Percentiles rank a stretch among this genome's conserved stretches.
phyloP scores from a whole-genome alignment of 2,113 vertebrate species.

The Saimiri boliviensis region DNA sequence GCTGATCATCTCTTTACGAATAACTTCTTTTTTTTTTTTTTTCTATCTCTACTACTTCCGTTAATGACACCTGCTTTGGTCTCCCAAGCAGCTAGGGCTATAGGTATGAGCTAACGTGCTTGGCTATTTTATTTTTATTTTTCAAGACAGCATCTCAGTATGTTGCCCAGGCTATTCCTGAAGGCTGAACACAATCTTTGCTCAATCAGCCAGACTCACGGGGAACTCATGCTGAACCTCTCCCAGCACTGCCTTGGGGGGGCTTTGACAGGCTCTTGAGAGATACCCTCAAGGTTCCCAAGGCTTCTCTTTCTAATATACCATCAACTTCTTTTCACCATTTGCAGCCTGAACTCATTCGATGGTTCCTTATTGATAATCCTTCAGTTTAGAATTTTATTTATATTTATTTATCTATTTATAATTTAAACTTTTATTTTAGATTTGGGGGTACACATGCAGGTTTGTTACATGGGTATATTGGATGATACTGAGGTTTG shows the following conservation, averaged over 20 bases:
- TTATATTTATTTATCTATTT: background rate
- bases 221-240: rapidly evolving
- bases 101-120: too few species aligned
- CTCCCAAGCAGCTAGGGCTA: too few species aligned
- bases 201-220: background rate
- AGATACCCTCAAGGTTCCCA: background rate
- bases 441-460: too few species aligned
- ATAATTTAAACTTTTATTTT: too few species aligned
- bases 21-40: background rate
- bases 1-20: background rate
- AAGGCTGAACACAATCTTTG: background rate
- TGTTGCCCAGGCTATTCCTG: too few species aligned
- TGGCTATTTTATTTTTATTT: too few species aligned
- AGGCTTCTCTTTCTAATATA: background rate
- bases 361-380: background rate
- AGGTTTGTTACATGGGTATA: too few species aligned
- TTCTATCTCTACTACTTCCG: background rate
- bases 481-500: too few species aligned
- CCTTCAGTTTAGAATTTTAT: background rate
- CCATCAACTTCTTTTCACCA: too few species aligned
- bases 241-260: background rate
- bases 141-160: too few species aligned
- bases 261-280: background rate
- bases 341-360: background rate
- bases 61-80: too few species aligned